Evolutionary conservation across 2,888 invertebrate genomes (phyloP), one percentile per base, ranked within the genome.

Genomic region (Portevinia maculata): DNA sequence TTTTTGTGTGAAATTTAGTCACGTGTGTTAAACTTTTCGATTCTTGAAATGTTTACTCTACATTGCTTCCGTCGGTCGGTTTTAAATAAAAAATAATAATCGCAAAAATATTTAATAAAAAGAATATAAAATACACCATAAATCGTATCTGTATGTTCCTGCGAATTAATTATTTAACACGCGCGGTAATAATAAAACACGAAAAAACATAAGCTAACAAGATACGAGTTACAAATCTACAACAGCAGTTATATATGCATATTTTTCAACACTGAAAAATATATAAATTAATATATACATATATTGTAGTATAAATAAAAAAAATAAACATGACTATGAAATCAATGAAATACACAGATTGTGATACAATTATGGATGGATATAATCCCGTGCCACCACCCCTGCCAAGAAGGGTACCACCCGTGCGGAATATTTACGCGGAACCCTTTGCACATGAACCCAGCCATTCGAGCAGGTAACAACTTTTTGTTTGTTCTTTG

Each of bases 291-390:
- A 62, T 39, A 50, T 50, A 71, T 50, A 50, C 13, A 44, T 30
- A 34, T 39, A 65, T 70, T n/a, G 34, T 52, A 67, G 50, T 11
- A 64, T 28, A 64, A 59, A 37, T 8, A 59, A 64, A 64, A 75
- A 65, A 70, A 30, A 71, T 65, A 83, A 85, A 75, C 67, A 91
- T 91, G 91, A 91, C 91, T 88, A 91, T 90, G 91, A 91, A 91
- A 90, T 91, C 91, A 87, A 91, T 91, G 86, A 91, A 91, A 88
- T 91, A 91, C 87, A 90, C 90, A 86, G 91, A 91, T 90, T 91
- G 91, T 90, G 91, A 91, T 89, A 90, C 91, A 86, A 91, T 91
- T 87, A 91, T 91, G 91, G 91, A 91, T 88, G 90, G 90, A 85
- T 91, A 90, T 87, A 91, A 91, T 89, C 91, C 91, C 62, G 90